Conservation (phyloP, 2,797 vertebrate genomes). For the Adelosebastes latens region DNA sequence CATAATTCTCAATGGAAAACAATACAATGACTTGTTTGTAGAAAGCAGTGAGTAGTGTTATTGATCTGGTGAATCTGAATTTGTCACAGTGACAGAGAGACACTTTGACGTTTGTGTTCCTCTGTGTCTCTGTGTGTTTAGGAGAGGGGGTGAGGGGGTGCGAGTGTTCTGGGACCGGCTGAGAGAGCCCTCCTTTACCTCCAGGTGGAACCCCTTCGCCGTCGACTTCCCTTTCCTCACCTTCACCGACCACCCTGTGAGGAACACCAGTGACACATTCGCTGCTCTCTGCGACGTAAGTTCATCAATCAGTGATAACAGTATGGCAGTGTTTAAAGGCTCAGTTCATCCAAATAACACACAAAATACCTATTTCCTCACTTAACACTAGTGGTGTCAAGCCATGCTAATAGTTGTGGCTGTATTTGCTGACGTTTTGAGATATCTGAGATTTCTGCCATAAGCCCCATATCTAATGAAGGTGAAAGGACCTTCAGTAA, state of each 20-base stretch:
- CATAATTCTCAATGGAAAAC: not conserved
- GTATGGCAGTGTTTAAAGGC: not conserved
- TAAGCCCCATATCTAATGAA: not conserved
- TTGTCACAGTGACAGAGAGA: constrained; percentile 1
- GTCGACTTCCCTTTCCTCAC: constrained; percentile 81
- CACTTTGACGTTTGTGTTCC: not conserved
- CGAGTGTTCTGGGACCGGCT: constrained; percentile 82
- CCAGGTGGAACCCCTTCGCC: constrained; percentile 87
- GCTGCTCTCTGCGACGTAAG: constrained; percentile 81
- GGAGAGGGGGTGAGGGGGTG: constrained; percentile 85
- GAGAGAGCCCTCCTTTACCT: constrained; percentile 80
- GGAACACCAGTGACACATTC: constrained; percentile 68
- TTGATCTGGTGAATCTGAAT: constrained; percentile 6
- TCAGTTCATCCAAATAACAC: not conserved
- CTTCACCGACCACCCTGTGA: constrained; percentile 84
- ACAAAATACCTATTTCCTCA: not conserved
- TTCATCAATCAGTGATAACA: not conserved
- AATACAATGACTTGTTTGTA: not conserved
- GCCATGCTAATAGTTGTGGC: not conserved
- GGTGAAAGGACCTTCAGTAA: not conserved
- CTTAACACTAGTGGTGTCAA: not conserved
- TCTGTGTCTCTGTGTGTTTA: constrained; percentile 49
- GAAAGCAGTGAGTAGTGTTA: not conserved
- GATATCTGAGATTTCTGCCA: not conserved
- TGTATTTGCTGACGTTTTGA: not conserved